Evolutionary conservation across 2,888 invertebrate species (phyloP).

Genomic region (Eristalinus aeneus): DNA sequence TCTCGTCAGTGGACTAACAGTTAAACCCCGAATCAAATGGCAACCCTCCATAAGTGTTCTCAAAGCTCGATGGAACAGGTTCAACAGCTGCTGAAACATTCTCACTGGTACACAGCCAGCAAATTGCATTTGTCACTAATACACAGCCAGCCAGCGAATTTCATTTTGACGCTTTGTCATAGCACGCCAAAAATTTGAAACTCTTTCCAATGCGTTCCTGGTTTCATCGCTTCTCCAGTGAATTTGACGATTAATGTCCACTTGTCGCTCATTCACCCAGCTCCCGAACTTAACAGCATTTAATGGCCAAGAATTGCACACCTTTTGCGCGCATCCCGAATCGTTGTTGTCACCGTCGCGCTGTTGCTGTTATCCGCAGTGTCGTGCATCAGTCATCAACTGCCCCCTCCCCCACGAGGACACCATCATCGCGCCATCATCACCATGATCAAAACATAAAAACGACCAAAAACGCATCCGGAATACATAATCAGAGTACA

Average conservation of each 20-base stretch:
- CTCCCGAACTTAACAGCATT: conserved; percentile 9
- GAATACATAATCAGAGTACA: conserved; percentile 61
- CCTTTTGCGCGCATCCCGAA: conserved; percentile 8
- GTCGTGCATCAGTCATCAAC: not conserved
- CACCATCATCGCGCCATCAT: not conserved
- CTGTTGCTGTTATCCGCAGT: not conserved
- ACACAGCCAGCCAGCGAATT: no score
- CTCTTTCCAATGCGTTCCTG: not conserved
- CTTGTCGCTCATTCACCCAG: not conserved
- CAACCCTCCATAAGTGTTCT: no score
- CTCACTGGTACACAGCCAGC: no score
- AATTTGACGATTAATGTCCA: not conserved
- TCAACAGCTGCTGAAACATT: no score
- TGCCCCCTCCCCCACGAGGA: not conserved
- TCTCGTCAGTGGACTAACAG: no score
- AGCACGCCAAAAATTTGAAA: no score
- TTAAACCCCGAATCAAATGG: no score
- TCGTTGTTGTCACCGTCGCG: not conserved
- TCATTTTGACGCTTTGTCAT: no score
- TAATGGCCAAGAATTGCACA: conserved; percentile 37
- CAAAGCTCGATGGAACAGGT: no score
- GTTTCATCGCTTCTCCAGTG: not conserved
- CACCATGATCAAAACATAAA: conserved; percentile 12
- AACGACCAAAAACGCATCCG: conserved; percentile 52
- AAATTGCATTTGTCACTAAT: no score